Base-by-base conservation (phyloP, 1,140 invertebrate genomes). In the Dendroctonus ponderosae region DNA sequence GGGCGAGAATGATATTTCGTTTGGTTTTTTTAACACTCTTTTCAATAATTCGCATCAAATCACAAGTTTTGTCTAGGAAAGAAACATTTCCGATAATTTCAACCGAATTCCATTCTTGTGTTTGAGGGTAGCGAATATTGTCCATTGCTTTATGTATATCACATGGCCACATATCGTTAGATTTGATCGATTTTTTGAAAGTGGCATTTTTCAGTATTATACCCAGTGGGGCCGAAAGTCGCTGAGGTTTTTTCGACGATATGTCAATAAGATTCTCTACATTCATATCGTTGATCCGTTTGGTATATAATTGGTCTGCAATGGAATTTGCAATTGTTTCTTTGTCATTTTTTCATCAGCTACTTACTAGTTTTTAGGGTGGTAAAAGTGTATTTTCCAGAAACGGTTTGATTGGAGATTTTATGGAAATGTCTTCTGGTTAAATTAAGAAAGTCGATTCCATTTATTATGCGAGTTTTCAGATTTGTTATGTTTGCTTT, bases 211-310 rank as follows among this genome's bases (percentile, higher is more conserved):
- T 52, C 11, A 75, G 63, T 50, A 57, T 51, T 42, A 74, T 51
- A 6, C 66, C 69, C 37, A 67, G 44, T 8, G 58, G 49, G 6
- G 61, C 61, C 5, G 52, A 41, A 15, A 77, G 56, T 50, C 39
- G 54, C 66, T 77, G 75, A 50, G 46, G 43, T 42, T 62, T 12
- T 41, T 46, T 46, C 50, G 48, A 65, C n/a, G 67, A 66, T 37
- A 71, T 50, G 54, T 76, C 66, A 52, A 75, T 69, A 39, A 76
- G 54, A 39, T 73, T 58, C 26, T 64, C 38, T n/a, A 74, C 62
- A 26, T 63, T 48, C 9, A 66, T 60, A 38, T 74, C 67, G 53
- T 77, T 77, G n/a, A 77, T 76, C 67, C 69, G 54, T 49, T 62
- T 52, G 12, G 70, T 62, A 8, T 70, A 26, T 59, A 77, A 53